Evolutionary conservation across 2,113 vertebrate species (phyloP).

Genomic region (Halcyon malimbica): DNA sequence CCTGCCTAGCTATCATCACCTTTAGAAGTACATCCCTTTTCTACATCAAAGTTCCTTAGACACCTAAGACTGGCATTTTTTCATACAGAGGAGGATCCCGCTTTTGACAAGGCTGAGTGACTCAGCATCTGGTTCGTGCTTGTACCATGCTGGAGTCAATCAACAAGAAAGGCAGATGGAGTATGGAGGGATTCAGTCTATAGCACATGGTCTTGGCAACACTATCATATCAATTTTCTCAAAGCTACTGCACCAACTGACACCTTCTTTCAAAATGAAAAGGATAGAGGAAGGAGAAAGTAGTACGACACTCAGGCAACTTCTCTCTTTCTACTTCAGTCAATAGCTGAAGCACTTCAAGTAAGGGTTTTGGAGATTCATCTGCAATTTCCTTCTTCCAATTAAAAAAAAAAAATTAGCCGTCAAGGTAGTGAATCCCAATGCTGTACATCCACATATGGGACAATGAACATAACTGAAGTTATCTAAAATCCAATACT

Average conservation of each 20-base stretch:
- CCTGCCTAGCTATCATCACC: neutral
- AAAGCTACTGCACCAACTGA: neutral
- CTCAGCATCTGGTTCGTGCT: neutral
- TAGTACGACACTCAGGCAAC: rapidly evolving
- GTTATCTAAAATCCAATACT: neutral
- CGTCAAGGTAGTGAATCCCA: neutral
- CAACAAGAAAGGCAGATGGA: neutral
- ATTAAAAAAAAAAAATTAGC: neutral
- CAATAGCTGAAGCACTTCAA: neutral
- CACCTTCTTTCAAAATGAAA: neutral
- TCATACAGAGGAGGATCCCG: neutral
- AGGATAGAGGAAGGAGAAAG: neutral
- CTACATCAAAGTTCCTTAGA: neutral
- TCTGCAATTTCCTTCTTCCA: neutral
- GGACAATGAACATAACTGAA: neutral
- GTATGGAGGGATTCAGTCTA: neutral
- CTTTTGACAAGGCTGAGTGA: neutral
- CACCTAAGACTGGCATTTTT: neutral
- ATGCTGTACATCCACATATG: neutral
- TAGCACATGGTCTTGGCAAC: neutral
- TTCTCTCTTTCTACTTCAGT: neutral
- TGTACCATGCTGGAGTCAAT: neutral
- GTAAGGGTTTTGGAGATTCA: neutral
- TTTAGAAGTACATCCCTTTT: neutral
- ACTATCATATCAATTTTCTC: neutral